Evolutionary conservation across 2,888 invertebrate genomes (phyloP).

Genomic region (Meliscaeva auricollis): DNA sequence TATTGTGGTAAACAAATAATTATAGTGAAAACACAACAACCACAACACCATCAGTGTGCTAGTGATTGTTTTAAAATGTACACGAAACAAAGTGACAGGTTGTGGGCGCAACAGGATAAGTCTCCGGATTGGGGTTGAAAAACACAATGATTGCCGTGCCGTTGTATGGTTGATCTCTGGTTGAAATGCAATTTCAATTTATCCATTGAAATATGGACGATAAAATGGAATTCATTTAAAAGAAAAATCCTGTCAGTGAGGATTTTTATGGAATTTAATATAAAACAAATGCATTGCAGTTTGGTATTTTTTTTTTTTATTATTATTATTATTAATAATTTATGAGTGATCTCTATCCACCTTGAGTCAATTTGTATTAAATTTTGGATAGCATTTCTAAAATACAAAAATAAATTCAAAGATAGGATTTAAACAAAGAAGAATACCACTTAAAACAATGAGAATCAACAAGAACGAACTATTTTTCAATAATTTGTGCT

Average conservation of each 20-base stretch:
- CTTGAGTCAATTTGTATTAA: too few species aligned
- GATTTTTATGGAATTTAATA: conserved; percentile 3
- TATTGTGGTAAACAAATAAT: conserved; percentile 66
- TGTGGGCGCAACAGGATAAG: conserved; percentile 14
- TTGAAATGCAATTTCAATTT: conserved; percentile 30
- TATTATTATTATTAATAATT: too few species aligned
- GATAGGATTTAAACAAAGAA: too few species aligned
- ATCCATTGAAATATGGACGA: conserved; percentile 14
- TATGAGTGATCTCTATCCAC: too few species aligned
- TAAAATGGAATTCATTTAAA: conserved; percentile 46
- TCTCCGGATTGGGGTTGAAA: conserved; percentile 16
- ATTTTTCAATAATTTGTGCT: too few species aligned
- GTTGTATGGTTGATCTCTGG: conserved; percentile 33
- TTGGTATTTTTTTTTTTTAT: neutral
- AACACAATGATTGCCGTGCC: conserved; percentile 17
- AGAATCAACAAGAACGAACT: too few species aligned
- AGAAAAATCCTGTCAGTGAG: neutral
- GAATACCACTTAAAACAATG: too few species aligned
- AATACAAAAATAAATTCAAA: too few species aligned
- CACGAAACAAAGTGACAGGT: conserved; percentile 44
- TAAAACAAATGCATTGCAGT: neutral
- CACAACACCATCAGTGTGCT: conserved; percentile 18
- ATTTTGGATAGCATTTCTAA: too few species aligned
- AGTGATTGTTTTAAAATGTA: conserved; percentile 47
- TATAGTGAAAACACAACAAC: conserved; percentile 40